Evolutionary conservation across 2,113 vertebrate species (phyloP), one percentile per base, ranked within the genome.

Genomic region (Puma concolor): DNA sequence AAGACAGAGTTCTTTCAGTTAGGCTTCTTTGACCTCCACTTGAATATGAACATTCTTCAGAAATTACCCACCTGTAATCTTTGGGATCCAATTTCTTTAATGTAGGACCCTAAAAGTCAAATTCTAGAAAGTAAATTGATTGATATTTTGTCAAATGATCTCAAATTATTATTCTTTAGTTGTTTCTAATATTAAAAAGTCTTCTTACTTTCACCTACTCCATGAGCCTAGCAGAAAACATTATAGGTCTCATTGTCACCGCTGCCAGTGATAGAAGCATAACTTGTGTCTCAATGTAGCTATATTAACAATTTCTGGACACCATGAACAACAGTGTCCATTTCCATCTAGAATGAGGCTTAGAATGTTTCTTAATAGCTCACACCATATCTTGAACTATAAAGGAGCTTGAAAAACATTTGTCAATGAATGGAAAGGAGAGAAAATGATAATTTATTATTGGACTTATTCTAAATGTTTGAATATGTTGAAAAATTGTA

Each of bases 381-480:
- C 38, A 86, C 2, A 72, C 5, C 21, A 44, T 63, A 54, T 66
- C 15, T 52, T 87, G 54, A 63, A 44, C 12, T 79, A 71, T 13
- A 95, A 54, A 91, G 17, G 50, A 71, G 25, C 38, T 95, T 85
- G 36, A 38, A 84, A 86, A 52, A 80, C 2, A 50, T n/a, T 80
- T 71, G 27, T 63, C 14, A 17, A 48, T 8, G 36, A 86, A 87
- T 27, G 19, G 19, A 91, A 80, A 86, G n/a, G 71, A 36, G 48
- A 88, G 12, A 82, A 14, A 72, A 69, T 23, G 21, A 52, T 52
- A 50, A 79, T 41, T 77, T 79, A 60, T 33, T 19, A 50, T 33
- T 80, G 52, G n/a, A 91, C 80, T 86, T 71, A 92, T 87, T 95
- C 63, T 48, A 69, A 80, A 86, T 38, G 27, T 72, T 87, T 79